These are phyloP conservation scores for Falco columbarius DNA, from an alignment of 2,797 vertebrate genomes.

Conservation along the genomic window DNA sequence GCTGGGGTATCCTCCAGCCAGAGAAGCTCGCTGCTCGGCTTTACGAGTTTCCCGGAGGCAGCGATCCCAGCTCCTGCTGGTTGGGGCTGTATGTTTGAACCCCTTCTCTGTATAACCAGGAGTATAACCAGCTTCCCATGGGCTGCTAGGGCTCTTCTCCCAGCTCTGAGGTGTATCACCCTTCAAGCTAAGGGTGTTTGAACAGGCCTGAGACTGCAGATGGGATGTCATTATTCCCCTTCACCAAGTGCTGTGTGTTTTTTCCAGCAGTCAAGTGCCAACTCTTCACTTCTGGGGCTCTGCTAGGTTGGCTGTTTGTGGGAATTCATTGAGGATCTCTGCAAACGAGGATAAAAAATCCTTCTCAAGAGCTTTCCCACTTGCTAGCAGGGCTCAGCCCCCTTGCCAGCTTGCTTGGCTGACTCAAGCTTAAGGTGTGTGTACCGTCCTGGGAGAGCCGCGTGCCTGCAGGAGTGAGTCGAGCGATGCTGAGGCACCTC, in stretches of 20 bases:
- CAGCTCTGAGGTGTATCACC: background rate
- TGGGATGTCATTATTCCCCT: background rate
- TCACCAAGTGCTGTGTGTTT: background rate
- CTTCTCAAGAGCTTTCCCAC: background rate
- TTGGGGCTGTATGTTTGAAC: background rate
- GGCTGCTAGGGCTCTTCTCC: background rate
- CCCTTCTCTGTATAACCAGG: background rate
- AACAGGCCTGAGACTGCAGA: background rate
- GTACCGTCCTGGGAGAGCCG: background rate
- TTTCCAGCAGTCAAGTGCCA: background rate
- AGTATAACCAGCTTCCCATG: background rate
- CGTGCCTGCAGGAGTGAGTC: background rate
- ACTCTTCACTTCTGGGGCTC: background rate
- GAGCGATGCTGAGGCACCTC: background rate
- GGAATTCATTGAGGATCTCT: background rate
- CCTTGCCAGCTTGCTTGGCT: background rate
- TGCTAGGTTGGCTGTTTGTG: background rate
- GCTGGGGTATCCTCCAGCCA: fast-evolving
- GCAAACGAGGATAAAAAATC: background rate
- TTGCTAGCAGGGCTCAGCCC: background rate
- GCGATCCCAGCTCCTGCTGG: background rate
- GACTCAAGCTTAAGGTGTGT: fast-evolving
- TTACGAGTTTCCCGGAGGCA: fast-evolving
- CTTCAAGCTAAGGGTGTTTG: background rate
- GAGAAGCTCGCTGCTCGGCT: background rate